Conservation (phyloP, 2,797 vertebrate species). For the Poeciliopsis gracilis region DNA sequence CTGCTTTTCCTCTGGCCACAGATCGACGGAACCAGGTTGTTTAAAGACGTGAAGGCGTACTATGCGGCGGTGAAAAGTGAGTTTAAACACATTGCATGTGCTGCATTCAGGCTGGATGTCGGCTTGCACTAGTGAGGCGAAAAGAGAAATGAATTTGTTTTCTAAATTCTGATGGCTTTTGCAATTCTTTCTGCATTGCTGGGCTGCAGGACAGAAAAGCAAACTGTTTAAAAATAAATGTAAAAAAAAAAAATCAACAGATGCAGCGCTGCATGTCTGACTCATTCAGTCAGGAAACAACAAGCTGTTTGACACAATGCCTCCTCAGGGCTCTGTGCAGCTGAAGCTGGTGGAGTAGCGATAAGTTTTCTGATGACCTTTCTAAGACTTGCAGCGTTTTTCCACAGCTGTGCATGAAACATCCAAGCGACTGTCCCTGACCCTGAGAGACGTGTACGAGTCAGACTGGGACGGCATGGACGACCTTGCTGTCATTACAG, state of each 20-base stretch:
- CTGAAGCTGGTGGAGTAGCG: neutral
- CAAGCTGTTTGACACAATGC: conserved; percentile 44
- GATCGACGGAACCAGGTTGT: conserved; percentile 86
- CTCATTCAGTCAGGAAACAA: conserved; percentile 54
- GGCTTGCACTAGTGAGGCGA: neutral
- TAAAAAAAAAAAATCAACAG: conserved; percentile 32
- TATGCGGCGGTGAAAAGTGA: conserved; percentile 88
- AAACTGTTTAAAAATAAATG: neutral
- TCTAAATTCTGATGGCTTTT: conserved; percentile 45
- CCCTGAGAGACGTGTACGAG: conserved; percentile 89
- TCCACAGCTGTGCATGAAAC: conserved; percentile 89
- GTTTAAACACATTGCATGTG: neutral
- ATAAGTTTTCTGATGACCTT: neutral
- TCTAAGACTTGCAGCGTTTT: neutral
- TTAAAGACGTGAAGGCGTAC: conserved; percentile 90
- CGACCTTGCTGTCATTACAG: conserved; percentile 86
- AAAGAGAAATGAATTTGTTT: conserved; percentile 62
- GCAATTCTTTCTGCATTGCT: conserved; percentile 47
- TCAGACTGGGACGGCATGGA: conserved; percentile 86
- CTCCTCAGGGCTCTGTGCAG: neutral
- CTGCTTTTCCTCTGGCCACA: conserved; percentile 46
- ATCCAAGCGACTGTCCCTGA: conserved; percentile 89
- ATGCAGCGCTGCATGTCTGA: conserved; percentile 34
- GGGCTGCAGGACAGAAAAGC: conserved; percentile 6
- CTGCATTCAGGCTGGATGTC: neutral